Base-by-base conservation (phyloP, 2,797 vertebrate species). In the Champsocephalus gunnari region DNA sequence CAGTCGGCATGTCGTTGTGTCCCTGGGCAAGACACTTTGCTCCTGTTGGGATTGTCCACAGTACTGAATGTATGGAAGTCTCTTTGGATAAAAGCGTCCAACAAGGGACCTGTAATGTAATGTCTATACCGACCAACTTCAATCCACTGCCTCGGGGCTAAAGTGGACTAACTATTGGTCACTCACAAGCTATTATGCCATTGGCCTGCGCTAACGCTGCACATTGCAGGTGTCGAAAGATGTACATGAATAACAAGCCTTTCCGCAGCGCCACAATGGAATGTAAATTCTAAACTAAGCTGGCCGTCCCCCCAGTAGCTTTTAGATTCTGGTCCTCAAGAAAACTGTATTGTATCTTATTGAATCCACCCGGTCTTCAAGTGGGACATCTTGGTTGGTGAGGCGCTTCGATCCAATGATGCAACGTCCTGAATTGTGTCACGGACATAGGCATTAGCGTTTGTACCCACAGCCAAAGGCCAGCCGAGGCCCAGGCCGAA, bases 391-490 rank as follows among this genome's bases (percentile, higher is more conserved):
- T 9, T 38, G 28, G 54, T 7, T 58, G 9, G 19, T 28, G 9
- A 5, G 19, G 14, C 16, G 7, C 24, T 24, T 68, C 19, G n/a
- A 1, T 41, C 16, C 12, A 19, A 10, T 13, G 28, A 61, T 21
- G 54, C 54, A 14, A 32, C 53, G 34, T 32, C 58, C 58, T 14
- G 10, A 59, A 66, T 32, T 38, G 49, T 67, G 63, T 75, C 66
- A 66, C 38, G 4, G 68, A 49, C 67, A 60, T 64, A 9, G 54
- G 48, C 50, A 49, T 73, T 66, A 75, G 67, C 54, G 43, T 81
- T 58, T 55, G 69, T 51, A 49, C 56, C 58, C 68, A 12, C 44
- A 65, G 59, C 73, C 74, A 51, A 65, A 66, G 66, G 66, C 63
- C 73, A 24, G 54, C 61, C 50, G 34, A 66, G 64, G 56, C 70